Evolutionary conservation across 1,140 invertebrate genomes (phyloP).

Genomic region (Drosophila nigrodunni): DNA sequence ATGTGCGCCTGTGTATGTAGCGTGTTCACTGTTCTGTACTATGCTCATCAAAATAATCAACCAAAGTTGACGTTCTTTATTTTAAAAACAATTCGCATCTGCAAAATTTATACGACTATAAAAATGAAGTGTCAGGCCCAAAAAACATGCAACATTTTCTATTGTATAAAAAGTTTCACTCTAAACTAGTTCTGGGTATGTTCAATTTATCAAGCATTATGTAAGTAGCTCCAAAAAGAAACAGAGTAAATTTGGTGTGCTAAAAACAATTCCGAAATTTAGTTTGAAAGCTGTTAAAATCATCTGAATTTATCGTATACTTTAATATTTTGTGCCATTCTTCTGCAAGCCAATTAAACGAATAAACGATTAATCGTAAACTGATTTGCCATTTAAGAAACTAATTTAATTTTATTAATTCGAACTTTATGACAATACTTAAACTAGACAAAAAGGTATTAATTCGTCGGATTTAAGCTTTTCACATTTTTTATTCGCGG

Average conservation of each 20-base stretch:
- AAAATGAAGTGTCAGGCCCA: slow-evolving; percentile 69
- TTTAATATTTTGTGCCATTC: no score
- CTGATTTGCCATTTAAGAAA: no score
- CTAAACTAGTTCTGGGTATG: neutral
- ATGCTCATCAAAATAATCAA: slow-evolving; percentile 79
- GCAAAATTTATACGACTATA: slow-evolving; percentile 72
- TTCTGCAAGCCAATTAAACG: no score
- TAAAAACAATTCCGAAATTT: no score
- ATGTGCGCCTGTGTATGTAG: slow-evolving; percentile 24
- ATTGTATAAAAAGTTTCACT: neutral
- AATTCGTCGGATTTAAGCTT: slow-evolving; percentile 14
- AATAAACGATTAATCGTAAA: no score
- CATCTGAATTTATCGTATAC: no score
- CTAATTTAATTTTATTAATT: no score
- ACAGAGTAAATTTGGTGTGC: no score
- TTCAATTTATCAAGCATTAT: neutral
- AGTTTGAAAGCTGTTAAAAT: no score
- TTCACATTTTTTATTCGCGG: neutral
- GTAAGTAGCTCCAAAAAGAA: neutral
- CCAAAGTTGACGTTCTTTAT: slow-evolving; percentile 66
- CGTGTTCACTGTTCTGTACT: slow-evolving; percentile 69
- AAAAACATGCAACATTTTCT: slow-evolving; percentile 51
- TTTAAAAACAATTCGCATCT: slow-evolving; percentile 71
- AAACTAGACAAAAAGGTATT: neutral
- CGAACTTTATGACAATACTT: no score